Evolutionary conservation across 2,888 invertebrate genomes (phyloP), one percentile per base, ranked within the genome.

Genomic region (Rhimphoctona megacephalus): DNA sequence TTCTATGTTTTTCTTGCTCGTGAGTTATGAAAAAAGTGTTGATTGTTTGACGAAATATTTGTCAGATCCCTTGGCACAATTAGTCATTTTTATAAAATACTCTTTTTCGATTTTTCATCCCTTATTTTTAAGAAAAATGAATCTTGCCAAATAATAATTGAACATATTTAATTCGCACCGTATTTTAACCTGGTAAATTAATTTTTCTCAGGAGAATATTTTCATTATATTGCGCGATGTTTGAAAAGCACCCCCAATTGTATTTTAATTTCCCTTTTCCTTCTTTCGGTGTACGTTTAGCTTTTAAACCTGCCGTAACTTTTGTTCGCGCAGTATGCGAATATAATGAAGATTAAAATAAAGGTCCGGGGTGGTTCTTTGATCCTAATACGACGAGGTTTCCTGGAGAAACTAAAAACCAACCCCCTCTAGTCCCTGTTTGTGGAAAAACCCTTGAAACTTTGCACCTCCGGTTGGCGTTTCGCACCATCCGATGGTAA

Each of bases 311-410:
- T 6, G 36, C 17, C 70, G 46, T 46, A 61, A 54, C 72, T 78
- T 83, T 66, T 72, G 36, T 54, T 19, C 33, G 25, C 39, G 57
- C 61, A 43, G 49, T 19, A 43, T 17, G 61, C 22, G 36, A 70
- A 82, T 80, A 85, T 76, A 80, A 84, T 70, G 69, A 87, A 54
- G 74, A 82, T 57, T 79, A 49, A 54, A 69, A 82, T 70, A 70
- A 82, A 46, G 76, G 54, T 49, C 30, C 36, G 49, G 25, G 25
- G 36, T 67, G 22, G 57, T 64, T 76, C 82, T 81, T 80, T 85
- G 84, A 85, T 85, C 84, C 64, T 79, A 69, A 76, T 39, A 43
- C 80, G 52, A 76, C 81, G 84, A 80, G 70, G 70, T 80, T 76
- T 70, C 43, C 39, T 36, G 8, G 70, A 30, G 74, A 33, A 54